Conservation (phyloP, 1,140 invertebrate genomes). For the Drepana arcuata region DNA sequence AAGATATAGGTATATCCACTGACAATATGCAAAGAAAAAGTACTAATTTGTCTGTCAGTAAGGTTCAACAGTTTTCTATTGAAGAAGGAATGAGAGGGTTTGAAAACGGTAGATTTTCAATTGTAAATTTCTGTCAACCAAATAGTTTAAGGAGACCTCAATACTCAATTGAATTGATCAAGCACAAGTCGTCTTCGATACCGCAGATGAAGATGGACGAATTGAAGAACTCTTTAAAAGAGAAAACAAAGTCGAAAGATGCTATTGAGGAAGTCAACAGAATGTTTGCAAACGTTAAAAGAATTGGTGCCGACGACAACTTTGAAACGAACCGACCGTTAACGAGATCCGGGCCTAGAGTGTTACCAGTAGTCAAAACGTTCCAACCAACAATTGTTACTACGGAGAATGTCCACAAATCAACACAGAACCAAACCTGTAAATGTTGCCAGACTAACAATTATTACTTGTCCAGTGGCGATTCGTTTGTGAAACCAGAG, state of each 20-base stretch:
- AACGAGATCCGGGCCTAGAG: conserved; percentile 40
- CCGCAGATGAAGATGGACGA: conserved; percentile 61
- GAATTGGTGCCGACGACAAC: conserved; percentile 11
- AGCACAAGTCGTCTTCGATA: conserved; percentile 55
- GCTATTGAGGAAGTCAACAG: conserved; percentile 53
- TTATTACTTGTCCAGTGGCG: conserved; percentile 44
- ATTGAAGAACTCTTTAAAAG: conserved; percentile 42
- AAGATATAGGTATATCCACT: conserved; percentile 34
- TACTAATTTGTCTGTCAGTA: conserved; percentile 26
- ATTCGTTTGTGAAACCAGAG: conserved; percentile 26
- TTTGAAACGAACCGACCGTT: conserved; percentile 34
- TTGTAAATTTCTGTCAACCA: conserved; percentile 31
- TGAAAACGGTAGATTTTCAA: conserved; percentile 24
- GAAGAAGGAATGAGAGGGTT: conserved; percentile 13
- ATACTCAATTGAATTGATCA: conserved; percentile 26
- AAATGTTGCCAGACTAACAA: conserved; percentile 31
- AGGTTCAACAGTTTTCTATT: conserved; percentile 32
- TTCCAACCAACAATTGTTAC: too few species aligned
- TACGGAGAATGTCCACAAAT: conserved; percentile 1
- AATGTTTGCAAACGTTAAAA: conserved; percentile 51
- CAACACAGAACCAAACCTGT: too few species aligned
- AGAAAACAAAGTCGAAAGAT: conserved; percentile 48
- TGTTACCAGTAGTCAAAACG: conserved; percentile 52
- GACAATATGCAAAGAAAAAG: conserved; percentile 13
- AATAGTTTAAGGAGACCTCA: conserved; percentile 6